Evolutionary conservation across 1,140 invertebrate species (phyloP), one percentile per base, ranked within the genome.

Genomic region (Macrobrachium nipponense): DNA sequence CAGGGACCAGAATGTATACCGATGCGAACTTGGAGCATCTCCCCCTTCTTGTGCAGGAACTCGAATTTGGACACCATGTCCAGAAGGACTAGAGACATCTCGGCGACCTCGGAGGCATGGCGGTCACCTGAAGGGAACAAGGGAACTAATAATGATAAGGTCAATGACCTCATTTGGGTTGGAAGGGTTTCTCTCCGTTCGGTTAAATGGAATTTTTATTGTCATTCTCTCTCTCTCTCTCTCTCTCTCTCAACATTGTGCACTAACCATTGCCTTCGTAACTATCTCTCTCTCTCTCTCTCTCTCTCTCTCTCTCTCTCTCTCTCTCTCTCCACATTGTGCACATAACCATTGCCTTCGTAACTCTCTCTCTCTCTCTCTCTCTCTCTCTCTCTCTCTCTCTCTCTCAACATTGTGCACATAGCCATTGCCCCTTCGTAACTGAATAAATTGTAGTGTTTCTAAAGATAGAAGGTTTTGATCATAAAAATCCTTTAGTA

Each of bases 101-200:
- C 98, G 4, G 97, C 97, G 82, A 99, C 98, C 92, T 99, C 97
- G 27, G 96, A 96, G 0, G 97, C 97, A 91, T 99, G 97, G 76
- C 94, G 93, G 90, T 97, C 95, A 61, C 95, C 96, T 84, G 82
- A 15, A 12, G 36, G 27, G n/a, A n/a, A 12, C 2, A 59, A 66
- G 59, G 10, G 15, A 8, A 36, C 18, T n/a, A 6, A 58, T 80
- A 60, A 23, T 20, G 5, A n/a, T 77, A 58, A 68, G n/a, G 10
- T 68, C 18, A 77, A 23, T 23, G 8, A 12, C 27, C 17, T 64
- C 17, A 60, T 27, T 23, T 10, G 8, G n/a, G 44, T 77, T 10
- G 8, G 18, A 8, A 59, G 5, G 60, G 58, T 8, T 11, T 59
- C 4, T 36, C 27, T 18, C 17, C 15, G 51, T 6, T 61, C 20